These are phyloP conservation scores for Epinotia bilunana DNA, from an alignment of 2,888 invertebrate genomes.

Conservation along the genomic window DNA sequence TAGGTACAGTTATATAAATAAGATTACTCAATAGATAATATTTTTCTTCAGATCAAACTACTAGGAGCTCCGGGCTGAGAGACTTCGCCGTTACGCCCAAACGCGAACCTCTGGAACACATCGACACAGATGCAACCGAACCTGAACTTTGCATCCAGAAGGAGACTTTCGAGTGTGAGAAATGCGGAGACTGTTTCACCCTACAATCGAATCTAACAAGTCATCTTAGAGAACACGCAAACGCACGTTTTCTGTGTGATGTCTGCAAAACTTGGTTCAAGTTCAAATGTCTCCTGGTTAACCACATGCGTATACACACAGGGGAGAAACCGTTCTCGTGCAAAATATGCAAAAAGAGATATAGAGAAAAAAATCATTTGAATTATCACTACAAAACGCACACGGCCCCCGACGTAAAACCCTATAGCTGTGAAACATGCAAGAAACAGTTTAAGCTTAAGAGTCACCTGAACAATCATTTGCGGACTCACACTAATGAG, in stretches of 20 bases:
- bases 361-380: background rate
- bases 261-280: background rate
- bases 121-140: background rate
- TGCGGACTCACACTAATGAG: background rate
- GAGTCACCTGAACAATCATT: background rate
- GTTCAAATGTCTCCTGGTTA: slow-evolving; percentile 4
- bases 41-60: background rate
- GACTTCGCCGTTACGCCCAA: background rate
- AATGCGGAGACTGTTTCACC: background rate
- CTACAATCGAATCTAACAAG: slow-evolving; percentile 2
- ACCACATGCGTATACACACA: background rate
- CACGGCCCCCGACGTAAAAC: background rate
- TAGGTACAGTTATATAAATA: too few species aligned
- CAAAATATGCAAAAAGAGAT: background rate
- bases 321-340: slow-evolving; percentile 2
- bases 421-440: background rate
- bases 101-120: background rate
- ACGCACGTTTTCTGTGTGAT: background rate
- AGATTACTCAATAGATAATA: background rate
- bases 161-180: background rate
- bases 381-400: background rate
- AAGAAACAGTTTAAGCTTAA: background rate
- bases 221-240: background rate
- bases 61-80: background rate
- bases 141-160: background rate